Conservation (phyloP, 1,140 invertebrate genomes). For the Zaprionus tsacasi region DNA sequence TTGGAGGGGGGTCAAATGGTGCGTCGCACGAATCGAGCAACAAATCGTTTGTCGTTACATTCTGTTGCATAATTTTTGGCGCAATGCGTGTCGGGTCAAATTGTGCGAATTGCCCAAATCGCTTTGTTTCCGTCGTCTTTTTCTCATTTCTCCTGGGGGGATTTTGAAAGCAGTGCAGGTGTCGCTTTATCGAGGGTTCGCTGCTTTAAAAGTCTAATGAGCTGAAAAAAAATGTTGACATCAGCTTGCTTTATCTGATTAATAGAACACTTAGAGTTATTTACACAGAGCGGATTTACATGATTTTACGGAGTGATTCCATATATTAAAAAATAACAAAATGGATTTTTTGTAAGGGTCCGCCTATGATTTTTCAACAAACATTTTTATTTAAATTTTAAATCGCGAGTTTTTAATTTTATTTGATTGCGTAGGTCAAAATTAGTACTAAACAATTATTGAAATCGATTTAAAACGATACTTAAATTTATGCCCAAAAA, state of each 20-base stretch:
- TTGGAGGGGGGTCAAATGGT: slow-evolving; percentile 31
- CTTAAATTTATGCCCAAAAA: too few species aligned
- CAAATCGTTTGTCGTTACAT: slow-evolving; percentile 40
- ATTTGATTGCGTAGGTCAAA: too few species aligned
- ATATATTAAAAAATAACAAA: too few species aligned
- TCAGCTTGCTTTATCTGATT: too few species aligned
- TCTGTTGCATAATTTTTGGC: slow-evolving; percentile 49
- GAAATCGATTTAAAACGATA: too few species aligned
- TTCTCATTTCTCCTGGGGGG: slow-evolving; percentile 2
- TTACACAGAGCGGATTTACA: too few species aligned
- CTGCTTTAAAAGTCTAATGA: slow-evolving; percentile 28
- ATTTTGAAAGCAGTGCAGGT: slow-evolving; percentile 9
- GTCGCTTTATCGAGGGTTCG: neutral
- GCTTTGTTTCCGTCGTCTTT: slow-evolving; percentile 23
- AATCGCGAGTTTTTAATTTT: too few species aligned
- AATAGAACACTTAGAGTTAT: neutral
- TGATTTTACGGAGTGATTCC: too few species aligned
- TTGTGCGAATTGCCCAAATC: slow-evolving; percentile 46
- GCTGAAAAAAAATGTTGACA: neutral
- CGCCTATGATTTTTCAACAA: too few species aligned
- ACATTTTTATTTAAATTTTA: too few species aligned
- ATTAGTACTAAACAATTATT: too few species aligned
- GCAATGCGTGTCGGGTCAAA: slow-evolving; percentile 34
- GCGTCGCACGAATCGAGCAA: slow-evolving; percentile 32
- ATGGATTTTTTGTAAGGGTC: too few species aligned